These are phyloP conservation scores for Limanda limanda DNA, from an alignment of 2,113 vertebrate genomes.

Conservation along the genomic window DNA sequence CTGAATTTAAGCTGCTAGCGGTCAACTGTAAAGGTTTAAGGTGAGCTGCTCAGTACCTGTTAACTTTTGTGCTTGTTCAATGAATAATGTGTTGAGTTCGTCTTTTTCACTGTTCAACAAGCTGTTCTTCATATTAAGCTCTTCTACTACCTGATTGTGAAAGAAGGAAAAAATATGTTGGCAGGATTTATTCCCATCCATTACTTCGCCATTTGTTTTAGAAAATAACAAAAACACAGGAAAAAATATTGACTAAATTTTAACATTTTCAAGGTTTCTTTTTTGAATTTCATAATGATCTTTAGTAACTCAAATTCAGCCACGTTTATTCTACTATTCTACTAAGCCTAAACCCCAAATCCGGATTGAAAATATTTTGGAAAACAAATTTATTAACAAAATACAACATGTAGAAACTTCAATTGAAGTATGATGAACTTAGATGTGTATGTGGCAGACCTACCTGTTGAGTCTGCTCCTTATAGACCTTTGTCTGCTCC, in stretches of 20 bases:
- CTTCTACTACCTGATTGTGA: constrained; percentile 84
- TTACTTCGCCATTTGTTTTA: not conserved
- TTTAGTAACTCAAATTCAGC: not conserved
- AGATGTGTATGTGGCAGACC: not conserved
- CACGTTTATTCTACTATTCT: not conserved
- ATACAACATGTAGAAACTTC: not conserved
- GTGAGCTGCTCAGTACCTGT: constrained; percentile 80
- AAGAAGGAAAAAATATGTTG: not conserved
- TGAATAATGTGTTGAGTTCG: constrained; percentile 85
- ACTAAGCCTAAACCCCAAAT: too few species aligned
- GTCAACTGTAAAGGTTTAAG: not conserved
- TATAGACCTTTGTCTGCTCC: constrained; percentile 83
- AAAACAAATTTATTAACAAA: not conserved
- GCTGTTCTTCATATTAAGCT: constrained; percentile 90
- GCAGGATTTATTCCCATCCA: not conserved
- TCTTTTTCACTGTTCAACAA: constrained; percentile 90
- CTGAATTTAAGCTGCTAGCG: not conserved
- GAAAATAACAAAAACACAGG: not conserved
- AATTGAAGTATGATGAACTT: not conserved
- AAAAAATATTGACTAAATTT: not conserved
- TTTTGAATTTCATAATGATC: not conserved
- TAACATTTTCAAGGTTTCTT: not conserved
- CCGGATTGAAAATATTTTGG: too few species aligned
- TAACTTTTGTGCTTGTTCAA: constrained; percentile 87
- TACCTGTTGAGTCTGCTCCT: constrained; percentile 88